phyloP scores from a whole-genome alignment of 2,888 invertebrate species.

The Dicyrtomina minuta region DNA sequence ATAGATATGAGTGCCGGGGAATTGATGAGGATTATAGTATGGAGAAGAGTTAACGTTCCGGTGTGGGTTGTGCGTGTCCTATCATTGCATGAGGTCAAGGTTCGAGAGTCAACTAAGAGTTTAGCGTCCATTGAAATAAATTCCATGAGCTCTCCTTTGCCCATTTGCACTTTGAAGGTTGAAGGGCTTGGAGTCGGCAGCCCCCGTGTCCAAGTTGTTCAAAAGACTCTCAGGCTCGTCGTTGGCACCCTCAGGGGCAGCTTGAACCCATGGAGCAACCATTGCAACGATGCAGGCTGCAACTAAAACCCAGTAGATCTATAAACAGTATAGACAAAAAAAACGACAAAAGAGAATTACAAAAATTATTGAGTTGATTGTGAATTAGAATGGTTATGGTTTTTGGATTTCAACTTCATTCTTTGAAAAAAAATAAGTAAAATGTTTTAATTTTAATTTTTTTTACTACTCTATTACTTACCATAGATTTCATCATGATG shows the following conservation, averaged over 20 bases:
- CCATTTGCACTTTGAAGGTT: conserved; percentile 46
- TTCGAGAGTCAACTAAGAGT: not conserved
- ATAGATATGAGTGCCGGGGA: conserved; percentile 10
- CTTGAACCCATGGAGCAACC: conserved; percentile 39
- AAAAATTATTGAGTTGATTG: conserved; percentile 5
- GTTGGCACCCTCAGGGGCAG: conserved; percentile 37
- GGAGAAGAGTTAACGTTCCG: conserved; percentile 5
- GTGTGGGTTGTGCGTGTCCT: not conserved
- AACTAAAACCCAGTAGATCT: conserved; percentile 47
- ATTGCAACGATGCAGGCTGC: conserved; percentile 44
- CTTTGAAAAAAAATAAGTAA: no score
- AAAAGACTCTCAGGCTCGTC: conserved; percentile 48
- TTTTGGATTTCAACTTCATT: no score
- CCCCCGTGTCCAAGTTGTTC: conserved; percentile 39
- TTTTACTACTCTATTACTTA: conserved; percentile 26
- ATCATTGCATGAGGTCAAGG: not conserved
- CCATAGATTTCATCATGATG: conserved; percentile 46
- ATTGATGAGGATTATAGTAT: conserved; percentile 3
- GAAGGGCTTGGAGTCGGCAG: conserved; percentile 45
- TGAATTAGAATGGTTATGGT: no score
- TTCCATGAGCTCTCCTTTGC: conserved; percentile 45
- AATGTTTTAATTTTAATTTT: not conserved
- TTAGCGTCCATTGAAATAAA: conserved; percentile 51
- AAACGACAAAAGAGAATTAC: not conserved
- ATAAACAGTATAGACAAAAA: no score